Evolutionary conservation across 2,113 vertebrate genomes (phyloP), one percentile per base, ranked within the genome.

Genomic region (Tychaedon coryphoeus): DNA sequence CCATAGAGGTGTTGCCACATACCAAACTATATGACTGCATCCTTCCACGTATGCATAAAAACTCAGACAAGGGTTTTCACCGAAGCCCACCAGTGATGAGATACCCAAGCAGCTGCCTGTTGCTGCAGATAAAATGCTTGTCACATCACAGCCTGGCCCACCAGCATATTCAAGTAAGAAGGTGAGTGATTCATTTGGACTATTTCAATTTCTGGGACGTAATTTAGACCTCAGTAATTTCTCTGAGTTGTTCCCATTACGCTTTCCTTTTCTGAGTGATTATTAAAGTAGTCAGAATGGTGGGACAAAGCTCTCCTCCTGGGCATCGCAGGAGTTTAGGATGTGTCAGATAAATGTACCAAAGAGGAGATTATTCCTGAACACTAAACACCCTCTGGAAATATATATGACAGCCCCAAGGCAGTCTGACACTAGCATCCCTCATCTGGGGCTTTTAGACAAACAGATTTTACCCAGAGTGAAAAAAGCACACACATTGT

Each of bases 381-480:
- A 92, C 4, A 5, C n/a, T 71, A 86, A 90, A 93, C 88, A 34
- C 56, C 64, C 71, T 74, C 47, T 93, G 86, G 93, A 96, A 94
- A 88, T 92, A 80, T 14, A 82, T 73, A 83, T 83, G 93, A 93
- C 67, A 86, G 69, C 51, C 85, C 78, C 60, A 90, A 90, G 78
- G 88, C 90, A 67, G 78, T 38, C 72, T 93, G 88, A 93, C 93
- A 88, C 60, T 28, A 88, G 82, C 43, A 83, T 90, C 90, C 57
- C 75, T 97, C 94, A 91, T 69, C 67, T 96, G 88, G 47, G 88
- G 48, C 75, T 73, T 85, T 71, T 95, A 93, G 67, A 90, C 67
- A 96, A 96, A 95, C 78, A 96, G 93, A 94, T 89, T 96, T 94
- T 95, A 95, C 83, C 74, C 71, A 20, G 69, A 89, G 75, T 86